Evolutionary conservation across 1,140 invertebrate genomes (phyloP), one percentile per base, ranked within the genome.

Genomic region (Brachionus angularis): DNA sequence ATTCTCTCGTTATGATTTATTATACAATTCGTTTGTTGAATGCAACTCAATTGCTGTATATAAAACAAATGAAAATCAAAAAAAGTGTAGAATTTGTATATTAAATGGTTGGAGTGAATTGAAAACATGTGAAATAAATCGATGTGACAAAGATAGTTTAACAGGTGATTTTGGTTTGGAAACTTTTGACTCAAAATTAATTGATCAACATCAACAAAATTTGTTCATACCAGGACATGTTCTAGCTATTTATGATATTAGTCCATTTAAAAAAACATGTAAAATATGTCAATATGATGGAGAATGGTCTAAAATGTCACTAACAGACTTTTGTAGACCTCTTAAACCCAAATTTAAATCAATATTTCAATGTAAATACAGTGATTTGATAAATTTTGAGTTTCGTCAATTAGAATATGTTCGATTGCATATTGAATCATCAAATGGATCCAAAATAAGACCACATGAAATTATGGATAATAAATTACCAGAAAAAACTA

Each of bases 231-330:
- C 53, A 12, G 33, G n/a, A 21, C 33, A 58, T 23, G 53, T 14
- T 58, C 27, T 58, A 14, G 53, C 33, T 36, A 34, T 58, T 18
- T 58, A 58, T 23, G 25, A 58, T 5, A 39, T 58, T 39, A 18
- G 33, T 39, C 53, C 53, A 29, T 31, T 31, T 39, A 58, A 58
- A 39, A 25, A 27, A 67, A 67, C 47, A 7, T 67, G 62, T 27
- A 67, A 67, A 36, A 23, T 34, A 27, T 67, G 62, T 23, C 62
- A 67, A 36, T 18, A 3, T n/a, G 47, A 67, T 50, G 62, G 62
- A 12, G n/a, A 33, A 47, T 67, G 62, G 62, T 67, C 62, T n/a
- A 46, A 27, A 47, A 12, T 67, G 5, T 29, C 47, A 10, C 31
- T 34, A 33, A 50, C 18, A 7, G 36, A 31, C 2, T 34, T 47